A percentile compares a stretch with the other conserved stretches of the same genome.
Conservation (phyloP, 2,113 vertebrate species). For the Cygnus atratus region DNA sequence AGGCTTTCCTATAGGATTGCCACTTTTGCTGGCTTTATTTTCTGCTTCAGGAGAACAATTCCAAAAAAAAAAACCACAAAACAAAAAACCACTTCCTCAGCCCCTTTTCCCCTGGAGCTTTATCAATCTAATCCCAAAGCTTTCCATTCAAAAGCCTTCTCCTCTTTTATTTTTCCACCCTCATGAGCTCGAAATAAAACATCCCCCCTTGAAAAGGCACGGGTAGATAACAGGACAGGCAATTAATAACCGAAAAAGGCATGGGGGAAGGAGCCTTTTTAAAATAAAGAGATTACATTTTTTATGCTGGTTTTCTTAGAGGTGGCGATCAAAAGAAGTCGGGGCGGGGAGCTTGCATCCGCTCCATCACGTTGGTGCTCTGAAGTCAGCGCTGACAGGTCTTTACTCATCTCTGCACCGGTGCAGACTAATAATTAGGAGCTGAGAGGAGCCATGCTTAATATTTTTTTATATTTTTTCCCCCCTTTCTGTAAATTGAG, state of each 20-base stretch:
- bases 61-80: background rate
- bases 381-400: background rate
- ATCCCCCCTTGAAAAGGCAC: background rate
- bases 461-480: background rate
- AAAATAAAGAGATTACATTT: background rate
- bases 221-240: background rate
- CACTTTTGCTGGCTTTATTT: background rate
- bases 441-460: background rate
- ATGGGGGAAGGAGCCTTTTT: background rate
- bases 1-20: background rate
- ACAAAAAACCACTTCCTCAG: too few species aligned
- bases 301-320: background rate
- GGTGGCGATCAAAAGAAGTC: background rate
- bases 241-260: background rate
- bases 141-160: background rate
- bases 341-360: fast-evolving
- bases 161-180: background rate
- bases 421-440: background rate
- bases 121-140: background rate
- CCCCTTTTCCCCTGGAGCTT: fast-evolving
- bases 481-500: background rate
- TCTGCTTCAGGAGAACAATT: background rate
- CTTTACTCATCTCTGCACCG: fast-evolving
- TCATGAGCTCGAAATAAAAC: background rate
- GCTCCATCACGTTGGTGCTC: background rate